Evolutionary conservation across 2,113 vertebrate genomes (phyloP), one percentile per base, ranked within the genome.

Genomic region (Ellobius talpinus): DNA sequence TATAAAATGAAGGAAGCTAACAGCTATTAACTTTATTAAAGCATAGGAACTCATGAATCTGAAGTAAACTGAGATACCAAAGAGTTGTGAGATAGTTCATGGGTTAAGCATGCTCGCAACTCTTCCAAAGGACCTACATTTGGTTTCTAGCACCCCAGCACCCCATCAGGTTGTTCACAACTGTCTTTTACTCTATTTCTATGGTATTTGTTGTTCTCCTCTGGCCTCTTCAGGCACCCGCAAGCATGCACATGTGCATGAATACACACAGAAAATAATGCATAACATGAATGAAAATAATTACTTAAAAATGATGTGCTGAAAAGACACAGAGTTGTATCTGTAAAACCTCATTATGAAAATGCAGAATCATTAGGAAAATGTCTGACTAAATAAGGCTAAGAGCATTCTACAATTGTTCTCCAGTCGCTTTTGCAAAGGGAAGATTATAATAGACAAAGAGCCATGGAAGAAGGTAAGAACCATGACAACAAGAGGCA

Each of bases 171-270:
- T 42, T 26, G n/a, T 17, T 63, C 2, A n/a, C 16, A 58, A n/a
- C 50, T n/a, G 29, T 31, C 47, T 78, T 9, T n/a, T 55, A 55
- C 2, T 81, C 78, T 12, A n/a, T 36, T 33, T 81, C 50, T n/a
- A 58, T 8, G 33, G 33, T 1, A 55, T 52, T 31, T 79, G 47
- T 19, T 9, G 47, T 31, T 36, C 16, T 36, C 9, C 9, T 55
- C 50, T 3, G 8, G 1, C 8, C 33, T 24, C 10, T 55, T n/a
- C 50, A n/a, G 33, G 19, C 33, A 33, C 3, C 5, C 4, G 5
- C 33, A 81, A n/a, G 2, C 50, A 55, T 19, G 31, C 1, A 7
- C 8, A 33, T 52, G 7, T 23, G 50, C 52, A 55, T 55, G 12
- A 23, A 42, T 50, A 16, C n/a, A 74, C 5, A 76, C 23, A 45